phyloP scores from a whole-genome alignment of 2,113 vertebrate species.

The Opisthocomus hoazin region DNA sequence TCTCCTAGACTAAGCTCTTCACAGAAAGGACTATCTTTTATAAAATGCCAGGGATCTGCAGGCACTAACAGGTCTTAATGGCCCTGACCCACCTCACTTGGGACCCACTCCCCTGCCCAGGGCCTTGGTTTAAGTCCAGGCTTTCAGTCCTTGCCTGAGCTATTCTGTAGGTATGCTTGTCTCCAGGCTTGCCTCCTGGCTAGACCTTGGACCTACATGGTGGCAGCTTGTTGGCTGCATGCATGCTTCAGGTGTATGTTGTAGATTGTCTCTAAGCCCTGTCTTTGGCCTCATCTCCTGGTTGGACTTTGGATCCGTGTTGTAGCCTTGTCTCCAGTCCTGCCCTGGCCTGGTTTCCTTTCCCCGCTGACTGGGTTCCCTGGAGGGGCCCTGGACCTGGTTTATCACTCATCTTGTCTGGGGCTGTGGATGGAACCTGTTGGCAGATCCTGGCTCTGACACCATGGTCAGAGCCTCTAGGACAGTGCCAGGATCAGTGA shows the following conservation, averaged over 20 bases:
- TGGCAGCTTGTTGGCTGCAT: neutral
- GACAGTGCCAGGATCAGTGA: neutral
- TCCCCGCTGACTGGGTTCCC: neutral
- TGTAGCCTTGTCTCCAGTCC: neutral
- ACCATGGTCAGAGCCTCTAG: neutral
- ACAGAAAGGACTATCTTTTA: neutral
- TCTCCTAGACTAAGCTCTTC: neutral
- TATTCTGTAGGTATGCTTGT: neutral
- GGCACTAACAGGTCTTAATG: neutral
- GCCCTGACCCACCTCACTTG: rapidly evolving
- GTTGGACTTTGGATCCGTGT: neutral
- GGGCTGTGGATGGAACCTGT: neutral
- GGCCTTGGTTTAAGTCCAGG: neutral
- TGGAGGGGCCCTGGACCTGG: neutral
- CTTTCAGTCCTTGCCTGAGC: neutral
- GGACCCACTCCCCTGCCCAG: neutral
- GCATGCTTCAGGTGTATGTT: rapidly evolving
- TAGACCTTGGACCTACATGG: rapidly evolving
- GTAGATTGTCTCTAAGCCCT: neutral
- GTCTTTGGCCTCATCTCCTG: neutral
- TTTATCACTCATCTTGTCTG: neutral
- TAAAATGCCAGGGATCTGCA: neutral
- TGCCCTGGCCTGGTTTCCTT: neutral
- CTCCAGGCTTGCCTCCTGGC: neutral
- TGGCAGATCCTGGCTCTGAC: neutral